Conservation (phyloP, 2,797 vertebrate genomes). For the Nyctalus aviator region DNA sequence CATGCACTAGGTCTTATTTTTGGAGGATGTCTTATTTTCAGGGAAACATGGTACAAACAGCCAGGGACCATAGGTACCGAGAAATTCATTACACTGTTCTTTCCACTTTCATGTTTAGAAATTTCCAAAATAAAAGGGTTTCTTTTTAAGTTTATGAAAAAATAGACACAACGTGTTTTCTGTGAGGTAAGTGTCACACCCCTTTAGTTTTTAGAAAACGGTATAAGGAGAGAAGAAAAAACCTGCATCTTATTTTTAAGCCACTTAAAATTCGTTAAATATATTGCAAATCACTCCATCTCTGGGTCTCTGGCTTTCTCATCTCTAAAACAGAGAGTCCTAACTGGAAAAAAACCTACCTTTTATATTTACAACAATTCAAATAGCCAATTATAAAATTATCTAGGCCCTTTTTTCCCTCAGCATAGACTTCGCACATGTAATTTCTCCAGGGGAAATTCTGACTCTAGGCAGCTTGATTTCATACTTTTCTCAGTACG, state of each 20-base stretch:
- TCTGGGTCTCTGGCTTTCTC: not conserved
- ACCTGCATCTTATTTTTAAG: not conserved
- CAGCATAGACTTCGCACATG: not conserved
- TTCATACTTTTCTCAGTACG: constrained; percentile 22
- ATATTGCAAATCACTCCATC: not conserved
- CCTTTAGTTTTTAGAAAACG: not conserved
- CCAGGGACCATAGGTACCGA: not conserved
- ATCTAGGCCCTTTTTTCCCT: not conserved
- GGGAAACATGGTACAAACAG: not conserved
- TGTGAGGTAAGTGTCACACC: not conserved
- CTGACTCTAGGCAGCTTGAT: not conserved
- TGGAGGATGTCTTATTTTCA: no score
- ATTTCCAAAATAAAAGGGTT: constrained; percentile 21
- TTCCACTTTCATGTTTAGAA: not conserved
- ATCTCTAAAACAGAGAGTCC: constrained; percentile 13
- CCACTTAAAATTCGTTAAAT: not conserved
- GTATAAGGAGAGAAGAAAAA: not conserved
- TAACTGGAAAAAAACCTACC: not conserved
- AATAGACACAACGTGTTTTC: not conserved
- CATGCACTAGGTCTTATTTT: no score
- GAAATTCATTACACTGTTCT: not conserved
- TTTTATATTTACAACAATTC: constrained; percentile 12
- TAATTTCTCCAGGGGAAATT: not conserved
- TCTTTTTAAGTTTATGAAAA: not conserved
- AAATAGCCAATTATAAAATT: not conserved